phyloP scores from a whole-genome alignment of 2,888 invertebrate genomes.

The Hartigia nigra region DNA sequence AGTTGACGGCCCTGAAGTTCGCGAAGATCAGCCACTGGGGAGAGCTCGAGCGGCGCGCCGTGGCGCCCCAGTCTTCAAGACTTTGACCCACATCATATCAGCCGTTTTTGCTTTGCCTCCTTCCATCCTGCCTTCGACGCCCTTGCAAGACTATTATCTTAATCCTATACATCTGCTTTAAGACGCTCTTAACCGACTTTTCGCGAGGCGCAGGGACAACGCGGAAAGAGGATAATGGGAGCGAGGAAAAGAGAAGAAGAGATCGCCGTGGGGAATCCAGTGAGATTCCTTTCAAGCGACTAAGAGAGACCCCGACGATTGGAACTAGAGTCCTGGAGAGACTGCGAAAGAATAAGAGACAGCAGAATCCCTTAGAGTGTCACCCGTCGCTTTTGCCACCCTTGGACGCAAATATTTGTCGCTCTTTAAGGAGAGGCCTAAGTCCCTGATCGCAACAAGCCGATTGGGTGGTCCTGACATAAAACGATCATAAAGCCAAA shows the following conservation, averaged over 20 bases:
- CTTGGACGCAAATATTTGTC: conserved; percentile 8
- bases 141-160: conserved; percentile 63
- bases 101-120: conserved; percentile 59
- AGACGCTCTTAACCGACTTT: conserved; percentile 39
- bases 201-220: background rate
- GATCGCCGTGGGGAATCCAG: background rate
- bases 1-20: conserved; percentile 5
- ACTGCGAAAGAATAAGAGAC: background rate
- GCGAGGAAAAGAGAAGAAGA: background rate
- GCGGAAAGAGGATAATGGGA: background rate
- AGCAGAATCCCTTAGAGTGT: background rate
- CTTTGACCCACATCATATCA: conserved; percentile 64
- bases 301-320: background rate
- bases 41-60: conserved; percentile 55
- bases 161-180: conserved; percentile 64
- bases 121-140: conserved; percentile 50
- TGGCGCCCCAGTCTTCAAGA: conserved; percentile 61
- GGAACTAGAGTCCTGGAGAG: background rate
- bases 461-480: background rate
- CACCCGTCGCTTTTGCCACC: background rate
- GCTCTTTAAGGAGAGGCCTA: background rate
- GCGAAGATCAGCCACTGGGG: conserved; percentile 33
- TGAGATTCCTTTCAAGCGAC: background rate
- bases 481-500: conserved; percentile 32
- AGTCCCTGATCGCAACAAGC: background rate